Conservation (phyloP, 2,888 invertebrate species). For the Eudemis profundana region DNA sequence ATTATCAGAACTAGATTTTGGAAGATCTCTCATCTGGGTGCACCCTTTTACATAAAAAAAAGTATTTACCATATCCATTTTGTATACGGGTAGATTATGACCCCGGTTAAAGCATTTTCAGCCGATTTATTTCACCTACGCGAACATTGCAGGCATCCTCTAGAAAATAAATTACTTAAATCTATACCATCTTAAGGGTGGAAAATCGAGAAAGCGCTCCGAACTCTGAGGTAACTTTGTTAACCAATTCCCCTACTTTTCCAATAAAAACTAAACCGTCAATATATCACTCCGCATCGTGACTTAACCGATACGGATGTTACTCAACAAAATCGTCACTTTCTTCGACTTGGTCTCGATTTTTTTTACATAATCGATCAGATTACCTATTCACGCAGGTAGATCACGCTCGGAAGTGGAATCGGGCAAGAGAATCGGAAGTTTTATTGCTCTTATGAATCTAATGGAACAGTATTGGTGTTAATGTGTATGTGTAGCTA, state of each 20-base stretch:
- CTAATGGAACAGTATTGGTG: slow-evolving; percentile 35
- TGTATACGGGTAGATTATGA: no score
- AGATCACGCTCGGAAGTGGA: slow-evolving; percentile 45
- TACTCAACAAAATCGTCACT: slow-evolving; percentile 45
- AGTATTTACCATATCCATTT: no score
- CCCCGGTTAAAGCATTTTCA: no score
- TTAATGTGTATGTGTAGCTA: slow-evolving; percentile 28
- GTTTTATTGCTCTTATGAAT: slow-evolving; percentile 33
- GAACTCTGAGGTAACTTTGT: slow-evolving; percentile 29
- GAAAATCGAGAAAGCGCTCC: slow-evolving; percentile 13
- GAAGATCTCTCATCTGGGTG: no score
- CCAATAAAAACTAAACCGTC: slow-evolving; percentile 30
- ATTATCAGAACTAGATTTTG: no score
- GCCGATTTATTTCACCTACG: no score
- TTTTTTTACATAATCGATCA: slow-evolving; percentile 48
- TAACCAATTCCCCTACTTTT: slow-evolving; percentile 26
- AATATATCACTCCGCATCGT: slow-evolving; percentile 40
- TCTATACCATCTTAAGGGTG: neutral
- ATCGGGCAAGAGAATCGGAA: slow-evolving; percentile 19
- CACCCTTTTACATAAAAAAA: no score
- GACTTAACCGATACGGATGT: slow-evolving; percentile 41
- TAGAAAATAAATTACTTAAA: no score
- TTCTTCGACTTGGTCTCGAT: slow-evolving; percentile 43
- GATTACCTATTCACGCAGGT: slow-evolving; percentile 43
- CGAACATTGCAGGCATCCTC: no score